Base-by-base conservation (phyloP, 2,797 vertebrate species). In the Xerus rutilus region DNA sequence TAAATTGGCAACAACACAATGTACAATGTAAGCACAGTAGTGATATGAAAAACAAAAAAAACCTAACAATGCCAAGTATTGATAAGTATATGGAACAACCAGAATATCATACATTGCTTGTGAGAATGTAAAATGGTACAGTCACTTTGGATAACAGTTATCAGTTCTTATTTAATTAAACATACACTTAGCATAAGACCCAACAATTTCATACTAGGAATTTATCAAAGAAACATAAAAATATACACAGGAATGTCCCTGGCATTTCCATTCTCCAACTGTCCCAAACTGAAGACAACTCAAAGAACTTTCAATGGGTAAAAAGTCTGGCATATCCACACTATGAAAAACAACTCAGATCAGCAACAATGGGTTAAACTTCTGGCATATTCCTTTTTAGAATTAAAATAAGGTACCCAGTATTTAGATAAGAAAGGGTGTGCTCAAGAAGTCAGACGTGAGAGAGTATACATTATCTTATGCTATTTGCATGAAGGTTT, bases 1-100 rank as follows among this genome's bases (percentile, higher is more conserved):
- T 39, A 89, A 82, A 28, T 73, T 47, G 57, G 21, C 72, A 96
- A 20, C 28, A 30, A 78, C 43, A 91, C 30, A 89, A 67, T 15
- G 28, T 39, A 49, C 21, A 18, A 7, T 5, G 12, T 43, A 10
- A 90, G 85, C 69, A 78, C 45, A 35, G 17, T 6, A 6, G 21
- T 25, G 62, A 14, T 18, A 17, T 57, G 28, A 18, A 11, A n/a
- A n/a, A 62, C 47, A 47, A 20, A 43, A 90, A 65, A 62, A 7
- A 12, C 18, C 59, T 0, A 35, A 57, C 8, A 57, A 67, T 30
- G 35, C 10, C 47, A 74, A 65, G 10, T 43, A 5, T 39, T 69
- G 25, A 6, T 7, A 20, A 49, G 3, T 23, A 3, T 0, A 6
- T 1, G 25, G 59, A 74, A 7, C 39, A 74, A n/a, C 3, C 1